Evolutionary conservation across 1,140 invertebrate genomes (phyloP), one percentile per base, ranked within the genome.

Genomic region (Tetramorium parvispinum): DNA sequence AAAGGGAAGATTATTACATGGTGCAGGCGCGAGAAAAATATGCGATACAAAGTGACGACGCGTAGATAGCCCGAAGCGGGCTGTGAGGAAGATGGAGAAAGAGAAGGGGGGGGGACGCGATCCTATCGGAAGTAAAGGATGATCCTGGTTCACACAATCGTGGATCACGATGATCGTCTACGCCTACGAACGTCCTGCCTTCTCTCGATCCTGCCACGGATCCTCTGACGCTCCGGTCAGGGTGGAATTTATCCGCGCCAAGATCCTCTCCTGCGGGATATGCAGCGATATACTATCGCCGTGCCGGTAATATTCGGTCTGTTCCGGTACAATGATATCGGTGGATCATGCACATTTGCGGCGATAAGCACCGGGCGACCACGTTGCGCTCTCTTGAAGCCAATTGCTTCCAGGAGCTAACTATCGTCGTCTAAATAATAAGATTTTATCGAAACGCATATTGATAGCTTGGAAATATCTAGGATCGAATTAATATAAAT

Each of bases 111-210:
- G 51, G 40, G 11, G 32, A 11, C n/a, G 85, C 82, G 88, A 89
- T 89, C 49, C 89, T 93, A 93, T 94, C 93, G 92, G 88, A 93
- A 94, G 92, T 94, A 92, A 94, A 93, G 92, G 92, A 94, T 94
- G 93, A 94, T 94, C 91, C 91, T 86, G 88, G 86, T 89, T 90
- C 92, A 88, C 92, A 88, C 89, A 91, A 94, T 94, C 93, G 79
- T 92, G 92, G 91, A 94, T 94, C 93, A 93, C 93, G 92, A 92
- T 94, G 91, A 94, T 94, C 93, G 65, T 82, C 91, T 93, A 92
- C 93, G 92, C 93, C 94, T 87, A 94, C 87, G 66, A 87, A 63
- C 32, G 78, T 68, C 76, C 71, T 81, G 77, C 77, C 70, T 79
- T 71, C 61, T 71, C 61, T 79, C 78, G 88, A 73, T 59, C 61